Evolutionary conservation across 2,113 vertebrate genomes (phyloP).

Genomic region (Pluvianellus socialis): DNA sequence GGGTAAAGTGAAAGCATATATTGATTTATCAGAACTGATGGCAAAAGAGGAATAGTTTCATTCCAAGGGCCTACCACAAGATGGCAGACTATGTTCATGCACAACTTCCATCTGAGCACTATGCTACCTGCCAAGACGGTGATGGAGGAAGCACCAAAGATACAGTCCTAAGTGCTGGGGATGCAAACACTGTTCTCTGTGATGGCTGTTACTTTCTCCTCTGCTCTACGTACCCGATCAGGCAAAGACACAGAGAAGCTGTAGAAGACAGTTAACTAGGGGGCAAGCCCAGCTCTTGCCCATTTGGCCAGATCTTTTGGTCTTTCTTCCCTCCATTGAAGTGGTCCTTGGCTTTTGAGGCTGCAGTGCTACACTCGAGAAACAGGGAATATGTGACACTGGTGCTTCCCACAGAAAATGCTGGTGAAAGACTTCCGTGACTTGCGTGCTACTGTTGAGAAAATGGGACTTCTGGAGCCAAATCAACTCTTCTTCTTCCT

Average conservation of each 20-base stretch:
- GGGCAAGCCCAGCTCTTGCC: not conserved
- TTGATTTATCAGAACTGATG: not conserved
- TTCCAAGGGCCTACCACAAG: not conserved
- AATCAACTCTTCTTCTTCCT: conserved; percentile 74
- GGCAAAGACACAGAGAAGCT: not conserved
- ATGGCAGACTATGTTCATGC: not conserved
- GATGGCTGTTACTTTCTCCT: not conserved
- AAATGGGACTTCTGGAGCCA: conserved; percentile 74
- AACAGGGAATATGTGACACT: not conserved
- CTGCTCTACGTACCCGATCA: not conserved
- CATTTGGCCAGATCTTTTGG: not conserved
- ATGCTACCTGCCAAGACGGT: not conserved
- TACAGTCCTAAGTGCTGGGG: not conserved
- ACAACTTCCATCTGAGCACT: not conserved
- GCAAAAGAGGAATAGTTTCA: not conserved
- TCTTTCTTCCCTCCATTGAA: not conserved
- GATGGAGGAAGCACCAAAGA: not conserved
- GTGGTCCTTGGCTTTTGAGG: not conserved
- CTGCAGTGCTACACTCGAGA: not conserved
- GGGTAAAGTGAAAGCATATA: not conserved
- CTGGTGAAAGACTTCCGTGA: conserved; percentile 74
- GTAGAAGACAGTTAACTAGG: not conserved
- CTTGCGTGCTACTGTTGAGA: conserved; percentile 64
- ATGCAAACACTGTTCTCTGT: not conserved
- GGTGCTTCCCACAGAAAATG: conserved; percentile 56